Base-by-base conservation (phyloP, 2,888 invertebrate species). In the Metacarcinus magister region DNA sequence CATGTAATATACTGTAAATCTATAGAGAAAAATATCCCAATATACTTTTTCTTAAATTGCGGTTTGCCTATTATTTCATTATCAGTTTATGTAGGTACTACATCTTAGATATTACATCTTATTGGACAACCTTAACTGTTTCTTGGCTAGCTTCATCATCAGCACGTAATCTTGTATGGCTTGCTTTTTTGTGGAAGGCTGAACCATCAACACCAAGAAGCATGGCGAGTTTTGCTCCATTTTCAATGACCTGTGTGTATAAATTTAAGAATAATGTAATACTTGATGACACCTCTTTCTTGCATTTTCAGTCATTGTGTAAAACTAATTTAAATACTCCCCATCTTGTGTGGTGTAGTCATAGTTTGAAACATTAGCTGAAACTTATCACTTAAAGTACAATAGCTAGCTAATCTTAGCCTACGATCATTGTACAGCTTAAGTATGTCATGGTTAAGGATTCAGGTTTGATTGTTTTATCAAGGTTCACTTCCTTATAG, bases 151-250 rank as follows among this genome's bases (percentile, higher is more conserved):
- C 90, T 46, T 90, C 94, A 92, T 95, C 96, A 10, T 87, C 90
- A 28, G 93, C 93, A n/a, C 44, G 92, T n/a, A 96, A 94, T 95
- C 91, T 94, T 46, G 91, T 96, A n/a, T 92, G 92, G 28, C 92
- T 44, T 10, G 94, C n/a, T 32, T 93, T 91, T 48, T 96, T 96
- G 54, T 91, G 94, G 60, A 96, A 96, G 28, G 82, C 94, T 10
- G 94, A 89, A 0, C 96, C 96, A 93, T 94, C 94, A 8, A 96
- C 92, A 48, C 96, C 96, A n/a, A 96, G 93, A 44, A 96, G 94
- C 67, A 94, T 75, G 39, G 94, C 96, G 5, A 96, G 46, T 60
- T 96, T 95, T 28, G 95, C 95, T 75, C 95, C 95, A 93, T 93
- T 95, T 60, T 95, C 95, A 44, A 95, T 95, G 10, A 95, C 89